Percentiles rank a stretch among this genome's conserved stretches.
These are phyloP conservation scores for Thymallus thymallus DNA, from an alignment of 2,113 vertebrate species.

Conservation along the genomic window DNA sequence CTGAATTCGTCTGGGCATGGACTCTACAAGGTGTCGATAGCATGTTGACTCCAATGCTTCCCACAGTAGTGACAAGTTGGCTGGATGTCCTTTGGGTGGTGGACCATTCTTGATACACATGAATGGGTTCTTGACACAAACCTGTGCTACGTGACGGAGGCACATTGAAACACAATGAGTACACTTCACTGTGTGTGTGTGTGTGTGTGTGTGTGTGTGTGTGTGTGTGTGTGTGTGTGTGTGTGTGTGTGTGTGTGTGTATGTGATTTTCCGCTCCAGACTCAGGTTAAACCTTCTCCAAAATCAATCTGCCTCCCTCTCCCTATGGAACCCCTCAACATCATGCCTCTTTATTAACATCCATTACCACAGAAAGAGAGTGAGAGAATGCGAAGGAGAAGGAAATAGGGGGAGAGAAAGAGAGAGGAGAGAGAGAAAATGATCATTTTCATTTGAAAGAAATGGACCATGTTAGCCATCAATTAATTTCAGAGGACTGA, in stretches of 20 bases:
- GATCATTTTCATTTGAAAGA: too few relatives aligned
- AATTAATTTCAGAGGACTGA: background rate
- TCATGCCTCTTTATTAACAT: slow-evolving; percentile 61
- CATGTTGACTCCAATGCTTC: background rate
- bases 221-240: slow-evolving; percentile 22
- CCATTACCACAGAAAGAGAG: slow-evolving; percentile 47
- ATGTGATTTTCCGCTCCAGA: slow-evolving; percentile 13
- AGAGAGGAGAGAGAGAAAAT: background rate
- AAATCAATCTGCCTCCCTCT: slow-evolving; percentile 40
- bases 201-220: slow-evolving; percentile 26
- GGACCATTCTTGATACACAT: too few relatives aligned
- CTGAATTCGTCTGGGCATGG: too few relatives aligned
- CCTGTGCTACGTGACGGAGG: background rate
- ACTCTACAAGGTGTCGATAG: too few relatives aligned
- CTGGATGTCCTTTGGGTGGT: too few relatives aligned
- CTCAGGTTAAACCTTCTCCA: slow-evolving; percentile 43
- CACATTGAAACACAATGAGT: slow-evolving; percentile 23
- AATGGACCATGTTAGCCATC: background rate
- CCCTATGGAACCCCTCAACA: slow-evolving; percentile 43
- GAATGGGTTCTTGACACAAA: too few relatives aligned
- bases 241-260: slow-evolving; percentile 3
- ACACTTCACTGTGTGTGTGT: slow-evolving; percentile 22
- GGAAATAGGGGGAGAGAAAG: slow-evolving; percentile 14
- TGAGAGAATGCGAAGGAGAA: slow-evolving; percentile 20
- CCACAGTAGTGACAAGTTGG: too few relatives aligned